Percentiles rank a stretch among this genome's conserved stretches.
These are phyloP conservation scores for Ligdia adustata DNA, from an alignment of 2,888 invertebrate species.

Conservation along the genomic window DNA sequence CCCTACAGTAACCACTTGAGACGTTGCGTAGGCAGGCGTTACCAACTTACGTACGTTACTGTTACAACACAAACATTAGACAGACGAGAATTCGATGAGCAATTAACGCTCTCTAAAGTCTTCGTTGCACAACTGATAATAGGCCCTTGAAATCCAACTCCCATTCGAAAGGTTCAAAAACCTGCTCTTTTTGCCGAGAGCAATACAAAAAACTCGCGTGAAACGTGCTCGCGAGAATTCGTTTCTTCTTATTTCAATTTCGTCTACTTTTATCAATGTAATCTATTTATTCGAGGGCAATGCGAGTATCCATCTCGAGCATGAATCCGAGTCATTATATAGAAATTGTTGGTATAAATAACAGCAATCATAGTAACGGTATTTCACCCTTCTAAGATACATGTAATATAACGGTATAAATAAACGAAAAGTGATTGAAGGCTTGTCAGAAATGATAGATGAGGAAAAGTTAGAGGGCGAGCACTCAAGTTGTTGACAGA, in stretches of 20 bases:
- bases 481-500: constrained; percentile 21
- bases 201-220: constrained; percentile 39
- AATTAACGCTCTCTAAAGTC: constrained; percentile 60
- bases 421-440: constrained; percentile 12
- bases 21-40: constrained; percentile 25
- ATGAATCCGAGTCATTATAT: constrained; percentile 16
- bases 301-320: constrained; percentile 24
- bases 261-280: constrained; percentile 36
- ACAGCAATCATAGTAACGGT: constrained; percentile 20
- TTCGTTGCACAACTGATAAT: constrained; percentile 52
- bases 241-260: constrained; percentile 38
- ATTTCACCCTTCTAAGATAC: constrained; percentile 11
- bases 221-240: constrained; percentile 45
- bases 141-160: constrained; percentile 45
- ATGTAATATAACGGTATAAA: constrained; percentile 15
- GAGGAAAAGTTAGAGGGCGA: constrained; percentile 17
- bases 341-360: constrained; percentile 18
- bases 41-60: constrained; percentile 26
- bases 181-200: constrained; percentile 37
- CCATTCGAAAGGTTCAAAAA: constrained; percentile 39
- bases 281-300: constrained; percentile 37
- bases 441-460: constrained; percentile 16
- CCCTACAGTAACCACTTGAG: constrained; percentile 32
- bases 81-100: constrained; percentile 60
- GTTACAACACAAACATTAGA: constrained; percentile 44